These are phyloP conservation scores for Cloeon dipterum DNA, from an alignment of 2,888 invertebrate genomes.

Conservation along the genomic window DNA sequence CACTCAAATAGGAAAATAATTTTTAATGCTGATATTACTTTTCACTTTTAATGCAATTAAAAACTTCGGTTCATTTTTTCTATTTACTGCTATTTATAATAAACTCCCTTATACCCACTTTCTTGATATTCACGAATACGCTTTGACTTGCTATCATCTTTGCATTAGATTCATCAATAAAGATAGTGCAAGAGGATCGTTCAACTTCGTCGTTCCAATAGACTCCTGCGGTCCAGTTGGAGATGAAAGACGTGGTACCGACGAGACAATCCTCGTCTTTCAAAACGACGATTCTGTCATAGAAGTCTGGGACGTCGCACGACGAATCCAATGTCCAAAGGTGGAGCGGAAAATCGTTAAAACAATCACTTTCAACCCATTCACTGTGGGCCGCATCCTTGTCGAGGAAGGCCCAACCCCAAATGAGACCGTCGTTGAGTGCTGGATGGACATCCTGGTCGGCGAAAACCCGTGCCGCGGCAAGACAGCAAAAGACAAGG, in stretches of 20 bases:
- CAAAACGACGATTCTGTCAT: slow-evolving; percentile 11
- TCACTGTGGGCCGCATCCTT: slow-evolving; percentile 10
- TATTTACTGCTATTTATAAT: too few relatives aligned
- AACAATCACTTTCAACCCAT: slow-evolving; percentile 11
- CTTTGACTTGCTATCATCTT: too few relatives aligned
- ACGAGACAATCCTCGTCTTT: slow-evolving; percentile 9
- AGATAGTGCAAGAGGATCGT: slow-evolving; percentile 8
- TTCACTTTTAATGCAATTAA: too few relatives aligned
- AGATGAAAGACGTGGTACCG: slow-evolving; percentile 8
- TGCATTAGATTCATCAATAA: slow-evolving; percentile 12
- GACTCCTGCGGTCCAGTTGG: slow-evolving; percentile 10
- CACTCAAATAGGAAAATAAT: too few relatives aligned
- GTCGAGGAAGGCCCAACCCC: slow-evolving; percentile 11
- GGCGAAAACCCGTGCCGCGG: slow-evolving; percentile 10
- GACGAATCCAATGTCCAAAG: slow-evolving; percentile 10
- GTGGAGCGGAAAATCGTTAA: slow-evolving; percentile 9
- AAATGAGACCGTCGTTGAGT: slow-evolving; percentile 9
- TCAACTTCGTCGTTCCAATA: slow-evolving; percentile 11
- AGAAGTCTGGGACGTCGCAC: slow-evolving; percentile 11
- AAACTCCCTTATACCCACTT: too few relatives aligned
- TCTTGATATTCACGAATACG: too few relatives aligned
- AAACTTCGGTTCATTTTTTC: too few relatives aligned
- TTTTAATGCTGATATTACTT: too few relatives aligned
- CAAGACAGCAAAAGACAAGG: slow-evolving; percentile 8
- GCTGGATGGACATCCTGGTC: slow-evolving; percentile 12